phyloP scores from a whole-genome alignment of 2,113 vertebrate species.

The Aphyosemion australe region DNA sequence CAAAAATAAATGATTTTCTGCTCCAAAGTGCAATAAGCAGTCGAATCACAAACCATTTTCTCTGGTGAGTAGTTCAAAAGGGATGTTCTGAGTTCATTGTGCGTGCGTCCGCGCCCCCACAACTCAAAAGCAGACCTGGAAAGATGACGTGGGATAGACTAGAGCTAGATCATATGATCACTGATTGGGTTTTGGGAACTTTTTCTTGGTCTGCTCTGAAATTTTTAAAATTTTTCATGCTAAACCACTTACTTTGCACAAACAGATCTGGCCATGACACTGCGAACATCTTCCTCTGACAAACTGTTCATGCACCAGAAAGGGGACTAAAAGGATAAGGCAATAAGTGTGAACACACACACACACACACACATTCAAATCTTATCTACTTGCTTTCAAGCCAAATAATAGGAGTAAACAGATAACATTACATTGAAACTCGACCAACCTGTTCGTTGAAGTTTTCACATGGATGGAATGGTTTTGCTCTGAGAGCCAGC shows the following conservation, averaged over 20 bases:
- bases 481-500: slow-evolving; percentile 85
- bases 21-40: not conserved
- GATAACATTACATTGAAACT: not conserved
- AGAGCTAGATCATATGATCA: not conserved
- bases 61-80: slow-evolving; percentile 85
- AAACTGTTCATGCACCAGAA: slow-evolving; percentile 92
- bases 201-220: no score
- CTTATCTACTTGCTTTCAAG: not conserved
- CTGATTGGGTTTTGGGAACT: not conserved
- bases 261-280: slow-evolving; percentile 92
- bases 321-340: slow-evolving; percentile 81
- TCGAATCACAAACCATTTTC: slow-evolving; percentile 82
- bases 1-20: not conserved
- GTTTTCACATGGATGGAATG: slow-evolving; percentile 78
- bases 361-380: not conserved
- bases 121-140: slow-evolving; percentile 95
- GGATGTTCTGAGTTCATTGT: slow-evolving; percentile 85
- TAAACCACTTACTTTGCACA: slow-evolving; percentile 91
- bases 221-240: not conserved
- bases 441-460: slow-evolving; percentile 84
- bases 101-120: slow-evolving; percentile 90
- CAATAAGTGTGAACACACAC: not conserved
- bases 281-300: slow-evolving; percentile 87
- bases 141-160: slow-evolving; percentile 16
- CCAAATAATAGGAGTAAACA: not conserved